Evolutionary conservation across 2,888 invertebrate genomes (phyloP), one percentile per base, ranked within the genome.

Genomic region (Spodoptera exigua): DNA sequence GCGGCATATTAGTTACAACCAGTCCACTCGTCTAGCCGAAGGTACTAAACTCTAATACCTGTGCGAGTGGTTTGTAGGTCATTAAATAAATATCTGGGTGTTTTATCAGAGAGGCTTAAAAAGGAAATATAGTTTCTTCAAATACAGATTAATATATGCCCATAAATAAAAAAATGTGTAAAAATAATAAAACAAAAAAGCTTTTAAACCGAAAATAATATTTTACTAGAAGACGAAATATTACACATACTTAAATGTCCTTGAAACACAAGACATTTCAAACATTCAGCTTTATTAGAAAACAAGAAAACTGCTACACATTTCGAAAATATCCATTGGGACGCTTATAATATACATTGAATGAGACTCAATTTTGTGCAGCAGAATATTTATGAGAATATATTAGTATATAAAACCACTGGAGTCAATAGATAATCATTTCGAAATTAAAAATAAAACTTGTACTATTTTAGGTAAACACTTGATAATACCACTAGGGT

Each of bases 161-260:
- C 11, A 40, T 3, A 5, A 2, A 12, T 12, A 12, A 3, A 12
- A 40, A 11, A 40, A 40, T 17, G 12, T 14, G 17, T 11, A 12
- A 10, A 36, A 16, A 40, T 27, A 43, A 32, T 5, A 47, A 74
- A 77, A 63, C 46, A 86, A 88, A 90, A 90, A 80, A 79, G 83
- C 40, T 73, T 49, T 61, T 67, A 89, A 93, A 93, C 92, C 87
- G 89, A 92, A 92, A 92, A 93, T 92, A 92, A 91, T 91, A 91
- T 92, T 91, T 92, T 93, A 93, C 92, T 93, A 93, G 87, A 89
- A 91, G 90, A 91, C 84, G 88, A 91, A 89, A 90, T 89, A 88
- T 89, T 90, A 91, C 89, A 91, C 86, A 89, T 84, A 84, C 77
- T 85, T 84, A 86, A 84, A 89, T 83, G 84, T 88, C 86, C 75